These are phyloP conservation scores for Gallinago paraguaiae DNA, from an alignment of 2,113 vertebrate genomes.

Conservation along the genomic window DNA sequence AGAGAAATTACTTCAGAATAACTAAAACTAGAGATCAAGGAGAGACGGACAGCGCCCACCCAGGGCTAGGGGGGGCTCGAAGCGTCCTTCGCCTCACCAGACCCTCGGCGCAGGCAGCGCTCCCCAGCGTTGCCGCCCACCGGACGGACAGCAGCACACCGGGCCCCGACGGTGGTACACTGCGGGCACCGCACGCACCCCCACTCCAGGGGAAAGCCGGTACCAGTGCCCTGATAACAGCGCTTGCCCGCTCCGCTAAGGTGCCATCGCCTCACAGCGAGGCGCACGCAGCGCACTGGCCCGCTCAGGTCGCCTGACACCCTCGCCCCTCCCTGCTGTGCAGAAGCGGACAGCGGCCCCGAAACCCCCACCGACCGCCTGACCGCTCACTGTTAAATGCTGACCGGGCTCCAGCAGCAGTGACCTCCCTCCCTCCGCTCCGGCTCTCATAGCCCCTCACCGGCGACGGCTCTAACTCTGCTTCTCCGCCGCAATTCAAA, in stretches of 20 bases:
- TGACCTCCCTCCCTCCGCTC: not conserved
- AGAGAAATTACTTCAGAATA: not conserved
- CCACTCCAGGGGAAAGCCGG: not conserved
- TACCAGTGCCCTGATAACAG: not conserved
- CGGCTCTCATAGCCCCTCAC: not conserved
- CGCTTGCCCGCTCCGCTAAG: fast-evolving
- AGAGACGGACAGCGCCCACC: fast-evolving
- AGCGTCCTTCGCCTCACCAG: fast-evolving
- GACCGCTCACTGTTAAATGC: not conserved
- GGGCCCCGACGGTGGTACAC: not conserved
- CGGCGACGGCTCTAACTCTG: fast-evolving
- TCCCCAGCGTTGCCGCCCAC: not conserved
- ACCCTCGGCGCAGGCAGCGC: not conserved
- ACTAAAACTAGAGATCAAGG: fast-evolving
- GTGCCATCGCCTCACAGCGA: not conserved
- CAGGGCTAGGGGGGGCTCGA: fast-evolving
- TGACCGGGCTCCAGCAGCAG: not conserved
- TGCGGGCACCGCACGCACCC: no score
- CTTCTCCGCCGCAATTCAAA: not conserved
- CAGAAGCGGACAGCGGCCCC: no score
- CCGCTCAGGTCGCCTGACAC: not conserved
- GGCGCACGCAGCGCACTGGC: not conserved
- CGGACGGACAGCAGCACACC: not conserved
- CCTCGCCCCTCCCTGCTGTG: not conserved
- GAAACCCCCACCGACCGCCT: fast-evolving